Evolutionary conservation across 2,888 invertebrate genomes (phyloP), one percentile per base, ranked within the genome.

Genomic region (Cabera pusaria): DNA sequence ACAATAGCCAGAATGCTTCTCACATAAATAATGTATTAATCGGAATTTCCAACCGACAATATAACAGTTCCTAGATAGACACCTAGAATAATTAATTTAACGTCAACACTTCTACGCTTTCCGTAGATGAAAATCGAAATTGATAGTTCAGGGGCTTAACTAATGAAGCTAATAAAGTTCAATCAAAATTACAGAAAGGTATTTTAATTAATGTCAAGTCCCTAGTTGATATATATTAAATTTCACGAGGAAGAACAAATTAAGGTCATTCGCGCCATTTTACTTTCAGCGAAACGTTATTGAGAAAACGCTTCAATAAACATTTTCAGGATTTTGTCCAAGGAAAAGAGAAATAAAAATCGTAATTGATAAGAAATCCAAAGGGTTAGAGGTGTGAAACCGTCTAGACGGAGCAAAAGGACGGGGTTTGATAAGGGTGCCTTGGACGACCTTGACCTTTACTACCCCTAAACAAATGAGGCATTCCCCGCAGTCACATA

Each of bases 381-480:
- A 76, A 82, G 77, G 83, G 83, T 82, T 79, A 71, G 64, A 85
- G 83, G 85, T 85, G 85, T 74, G 80, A 79, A 76, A 60, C 68
- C 77, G 87, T 87, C 87, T 87, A 87, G 87, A 87, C 87, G 82
- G 75, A 72, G 83, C 80, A 72, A 78, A 74, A 78, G 77, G 79
- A 78, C 79, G 77, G 75, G 70, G 71, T 74, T 75, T 85, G 85
- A 83, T 84, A 81, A 84, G 84, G 85, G 84, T 83, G 75, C 76
- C 73, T 74, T 70, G 65, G 73, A 60, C 74, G 81, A 69, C 87
- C 87, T 86, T 88, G 87, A 87, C 84, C 87, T 83, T 76, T 71
- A 65, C 58, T 74, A 75, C 70, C 71, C 80, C 83, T 81, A 81
- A 84, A 83, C 84, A 82, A 85, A 85, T 81, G 80, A 82, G 71